Conservation (phyloP, 2,113 vertebrate genomes). For the Nothoprocta pentlandii region DNA sequence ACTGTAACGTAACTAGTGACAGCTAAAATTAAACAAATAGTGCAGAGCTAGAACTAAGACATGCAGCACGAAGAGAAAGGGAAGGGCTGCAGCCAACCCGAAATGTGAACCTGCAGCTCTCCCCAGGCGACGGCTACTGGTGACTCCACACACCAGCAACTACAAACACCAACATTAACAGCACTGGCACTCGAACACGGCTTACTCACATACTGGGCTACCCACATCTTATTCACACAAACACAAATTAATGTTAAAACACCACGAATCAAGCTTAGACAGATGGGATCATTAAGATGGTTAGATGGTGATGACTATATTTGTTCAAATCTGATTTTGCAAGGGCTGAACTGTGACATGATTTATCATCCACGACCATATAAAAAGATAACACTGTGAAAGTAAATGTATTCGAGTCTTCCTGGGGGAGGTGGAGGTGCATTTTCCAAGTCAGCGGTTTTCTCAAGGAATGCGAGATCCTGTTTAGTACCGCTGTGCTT, state of each 20-base stretch:
- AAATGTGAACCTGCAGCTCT: fast-evolving
- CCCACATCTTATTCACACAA: neutral
- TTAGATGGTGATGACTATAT: neutral
- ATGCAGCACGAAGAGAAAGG: fast-evolving
- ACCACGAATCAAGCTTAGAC: neutral
- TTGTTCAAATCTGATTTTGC: neutral
- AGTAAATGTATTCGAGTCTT: neutral
- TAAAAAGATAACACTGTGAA: neutral
- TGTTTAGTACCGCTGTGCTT: constrained; percentile 11
- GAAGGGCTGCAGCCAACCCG: fast-evolving
- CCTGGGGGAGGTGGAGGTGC: neutral
- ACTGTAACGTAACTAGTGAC: neutral
- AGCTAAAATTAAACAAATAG: neutral
- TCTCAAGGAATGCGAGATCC: neutral
- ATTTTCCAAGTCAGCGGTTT: neutral
- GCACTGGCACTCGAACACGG: neutral
- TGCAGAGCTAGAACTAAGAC: neutral
- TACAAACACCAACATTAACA: neutral
- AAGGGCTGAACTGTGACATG: neutral
- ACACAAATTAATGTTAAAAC: neutral
- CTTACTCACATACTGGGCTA: neutral
- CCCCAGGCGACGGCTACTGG: neutral
- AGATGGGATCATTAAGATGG: neutral
- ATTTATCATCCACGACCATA: neutral
- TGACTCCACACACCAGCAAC: neutral